Percentiles rank a stretch among this genome's conserved stretches.
These are phyloP conservation scores for Megastigmus dorsalis DNA, from an alignment of 2,888 invertebrate species.

Conservation along the genomic window DNA sequence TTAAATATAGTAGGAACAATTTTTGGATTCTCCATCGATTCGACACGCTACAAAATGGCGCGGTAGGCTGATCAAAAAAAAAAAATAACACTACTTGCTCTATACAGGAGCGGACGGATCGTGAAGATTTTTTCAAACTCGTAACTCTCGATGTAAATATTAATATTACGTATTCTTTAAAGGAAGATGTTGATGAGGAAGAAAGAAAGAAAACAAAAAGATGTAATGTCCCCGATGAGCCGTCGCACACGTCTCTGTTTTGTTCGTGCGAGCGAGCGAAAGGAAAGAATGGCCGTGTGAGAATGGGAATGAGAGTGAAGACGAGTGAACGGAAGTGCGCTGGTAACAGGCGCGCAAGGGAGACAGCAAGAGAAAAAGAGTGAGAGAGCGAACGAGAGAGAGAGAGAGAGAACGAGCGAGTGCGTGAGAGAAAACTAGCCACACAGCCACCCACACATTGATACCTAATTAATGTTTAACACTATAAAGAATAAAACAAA, in stretches of 20 bases:
- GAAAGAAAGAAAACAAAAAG: constrained; percentile 20
- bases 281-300: constrained; percentile 33
- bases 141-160: constrained; percentile 73
- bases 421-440: constrained; percentile 45
- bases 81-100: constrained; percentile 56
- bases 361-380: background rate
- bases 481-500: constrained; percentile 65
- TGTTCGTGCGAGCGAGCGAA: constrained; percentile 17
- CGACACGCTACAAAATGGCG: background rate
- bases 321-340: constrained; percentile 29
- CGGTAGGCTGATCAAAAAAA: too few relatives aligned
- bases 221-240: constrained; percentile 45
- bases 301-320: constrained; percentile 35
- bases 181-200: too few relatives aligned
- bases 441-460: constrained; percentile 49
- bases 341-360: constrained; percentile 6
- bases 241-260: constrained; percentile 14
- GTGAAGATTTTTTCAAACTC: constrained; percentile 64
- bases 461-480: constrained; percentile 72
- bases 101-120: constrained; percentile 63
- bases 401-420: background rate
- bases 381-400: background rate
- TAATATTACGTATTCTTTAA: constrained; percentile 69
- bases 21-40: constrained; percentile 36
- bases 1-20: constrained; percentile 53